Base-by-base conservation (phyloP, 2,888 invertebrate genomes). In the Stratiomys singularior region DNA sequence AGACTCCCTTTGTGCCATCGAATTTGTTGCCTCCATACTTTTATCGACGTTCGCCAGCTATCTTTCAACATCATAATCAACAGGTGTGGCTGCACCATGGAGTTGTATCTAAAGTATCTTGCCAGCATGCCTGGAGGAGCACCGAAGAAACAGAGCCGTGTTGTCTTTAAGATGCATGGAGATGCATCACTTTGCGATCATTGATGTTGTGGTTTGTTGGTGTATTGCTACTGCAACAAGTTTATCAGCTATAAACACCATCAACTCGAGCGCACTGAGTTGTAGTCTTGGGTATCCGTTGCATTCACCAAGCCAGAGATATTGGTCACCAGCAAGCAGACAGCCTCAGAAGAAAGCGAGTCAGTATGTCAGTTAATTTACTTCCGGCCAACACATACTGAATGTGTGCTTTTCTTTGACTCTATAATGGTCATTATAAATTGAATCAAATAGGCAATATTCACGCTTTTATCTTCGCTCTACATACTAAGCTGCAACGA, bases 301-400 rank as follows among this genome's bases (percentile, higher is more conserved):
- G 37, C 37, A 37, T 74, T 74, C 52, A 60, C 60, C 58, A 52
- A 25, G 58, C 46, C 52, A 13, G 37, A 76, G 76, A 76, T 81
- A 78, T 80, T 81, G 81, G 79, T 80, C 78, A 80, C 78, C 78
- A 46, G 67, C 74, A 77, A 69, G 63, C 52, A 52, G 18, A 52
- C 60, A 60, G 21, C 64, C 71, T 79, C 80, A 87, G 37, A 87
- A 84, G 88, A 88, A 88, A 88, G 87, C 87, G 87, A 88, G 88
- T 85, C 88, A 88, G 88, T 88, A 83, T 88, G 88, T 88, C 88
- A 88, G 80, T 79, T 81, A 80, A 85, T 84, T 85, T 83, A 85
- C 84, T 86, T 85, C 83, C 83, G 82, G 81, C 74, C 79, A 66
- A 71, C 30, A 77, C 44, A 46, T 78, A 25, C 23, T 23, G 52